These are phyloP conservation scores for Bubo bubo DNA, from an alignment of 2,113 vertebrate species.

Conservation along the genomic window DNA sequence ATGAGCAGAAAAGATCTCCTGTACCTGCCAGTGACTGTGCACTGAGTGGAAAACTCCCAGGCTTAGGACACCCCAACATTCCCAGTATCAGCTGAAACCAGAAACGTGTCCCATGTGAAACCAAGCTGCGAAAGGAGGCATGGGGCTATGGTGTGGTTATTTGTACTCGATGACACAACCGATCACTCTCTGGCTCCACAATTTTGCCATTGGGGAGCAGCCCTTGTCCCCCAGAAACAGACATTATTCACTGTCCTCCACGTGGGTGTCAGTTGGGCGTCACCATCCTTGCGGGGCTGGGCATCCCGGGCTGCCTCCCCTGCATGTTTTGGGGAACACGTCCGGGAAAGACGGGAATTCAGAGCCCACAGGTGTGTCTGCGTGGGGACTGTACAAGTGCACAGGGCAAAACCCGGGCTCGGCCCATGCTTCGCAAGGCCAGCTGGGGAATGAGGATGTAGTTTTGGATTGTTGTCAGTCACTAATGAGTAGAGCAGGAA, in stretches of 20 bases:
- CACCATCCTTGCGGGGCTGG: fast-evolving
- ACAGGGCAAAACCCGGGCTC: fast-evolving
- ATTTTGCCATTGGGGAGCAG: background rate
- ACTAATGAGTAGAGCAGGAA: background rate
- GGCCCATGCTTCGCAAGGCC: background rate
- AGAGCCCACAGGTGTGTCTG: fast-evolving
- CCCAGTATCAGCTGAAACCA: background rate
- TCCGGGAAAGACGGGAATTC: background rate
- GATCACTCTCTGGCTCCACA: background rate
- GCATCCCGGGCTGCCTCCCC: fast-evolving
- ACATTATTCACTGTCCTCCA: fast-evolving
- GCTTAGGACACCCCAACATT: background rate
- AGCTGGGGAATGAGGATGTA: background rate
- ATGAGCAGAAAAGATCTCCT: fast-evolving
- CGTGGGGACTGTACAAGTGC: fast-evolving
- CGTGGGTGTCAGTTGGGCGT: fast-evolving
- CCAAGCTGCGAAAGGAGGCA: fast-evolving
- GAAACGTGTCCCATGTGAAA: fast-evolving
- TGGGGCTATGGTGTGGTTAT: fast-evolving
- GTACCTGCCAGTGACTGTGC: fast-evolving
- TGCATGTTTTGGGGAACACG: fast-evolving
- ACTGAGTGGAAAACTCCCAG: background rate
- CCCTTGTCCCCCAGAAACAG: background rate
- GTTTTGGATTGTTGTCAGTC: fast-evolving
- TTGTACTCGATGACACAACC: fast-evolving